Conservation (phyloP, 2,888 invertebrate genomes). For the Trichopria drosophilae region DNA sequence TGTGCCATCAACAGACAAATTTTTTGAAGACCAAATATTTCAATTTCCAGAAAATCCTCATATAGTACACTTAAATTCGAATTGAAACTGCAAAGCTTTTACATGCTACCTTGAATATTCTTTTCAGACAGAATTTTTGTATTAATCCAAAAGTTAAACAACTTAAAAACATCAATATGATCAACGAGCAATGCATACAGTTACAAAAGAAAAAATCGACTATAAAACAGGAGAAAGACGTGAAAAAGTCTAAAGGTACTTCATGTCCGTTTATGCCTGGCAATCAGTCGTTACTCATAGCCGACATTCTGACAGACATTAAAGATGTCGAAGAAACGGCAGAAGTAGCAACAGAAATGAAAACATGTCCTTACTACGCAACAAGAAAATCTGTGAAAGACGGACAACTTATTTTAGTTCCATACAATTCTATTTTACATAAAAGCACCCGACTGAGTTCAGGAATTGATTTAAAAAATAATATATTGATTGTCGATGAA, state of each 20-base stretch:
- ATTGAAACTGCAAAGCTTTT: too few relatives aligned
- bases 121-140: slow-evolving; percentile 75
- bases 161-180: slow-evolving; percentile 74
- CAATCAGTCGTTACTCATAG: slow-evolving; percentile 64
- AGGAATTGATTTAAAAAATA: slow-evolving; percentile 69
- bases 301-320: slow-evolving; percentile 69
- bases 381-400: slow-evolving; percentile 78
- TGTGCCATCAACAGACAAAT: too few relatives aligned
- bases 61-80: too few relatives aligned
- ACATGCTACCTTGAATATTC: too few relatives aligned
- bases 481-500: slow-evolving; percentile 89
- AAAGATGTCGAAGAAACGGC: slow-evolving; percentile 88
- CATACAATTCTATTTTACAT: slow-evolving; percentile 81
- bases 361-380: slow-evolving; percentile 94
- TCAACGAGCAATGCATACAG: slow-evolving; percentile 90
- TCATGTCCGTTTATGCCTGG: slow-evolving; percentile 68
- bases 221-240: slow-evolving; percentile 64
- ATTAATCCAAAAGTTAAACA: slow-evolving; percentile 79
- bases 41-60: too few relatives aligned
- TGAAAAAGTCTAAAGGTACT: slow-evolving; percentile 67
- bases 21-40: too few relatives aligned
- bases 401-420: slow-evolving; percentile 79
- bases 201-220: slow-evolving; percentile 70
- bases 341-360: slow-evolving; percentile 66
- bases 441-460: slow-evolving; percentile 67